Percentiles rank a stretch among this genome's conserved stretches.
Conservation (phyloP, 2,888 invertebrate species). For the Scaptomyza parva region DNA sequence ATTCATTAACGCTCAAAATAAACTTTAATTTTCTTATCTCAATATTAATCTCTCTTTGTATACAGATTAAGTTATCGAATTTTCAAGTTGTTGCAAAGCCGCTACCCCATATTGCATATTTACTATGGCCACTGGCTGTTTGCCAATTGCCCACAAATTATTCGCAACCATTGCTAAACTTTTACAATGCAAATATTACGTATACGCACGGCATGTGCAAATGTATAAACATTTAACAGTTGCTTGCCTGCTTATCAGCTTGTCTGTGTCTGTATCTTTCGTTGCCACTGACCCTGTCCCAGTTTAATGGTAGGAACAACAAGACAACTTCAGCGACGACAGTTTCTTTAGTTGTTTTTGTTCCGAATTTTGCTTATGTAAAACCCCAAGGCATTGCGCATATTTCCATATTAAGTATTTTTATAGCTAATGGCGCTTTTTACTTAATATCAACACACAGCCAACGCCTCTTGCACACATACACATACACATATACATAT, state of each 20-base stretch:
- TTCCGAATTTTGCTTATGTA: slow-evolving; percentile 45
- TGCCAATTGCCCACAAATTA: slow-evolving; percentile 5
- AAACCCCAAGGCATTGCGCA: slow-evolving; percentile 68
- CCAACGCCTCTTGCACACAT: slow-evolving; percentile 43
- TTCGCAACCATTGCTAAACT: slow-evolving; percentile 9
- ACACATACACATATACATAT: slow-evolving; percentile 16
- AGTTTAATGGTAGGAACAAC: slow-evolving; percentile 23
- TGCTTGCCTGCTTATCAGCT: slow-evolving; percentile 20
- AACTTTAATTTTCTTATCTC: no score
- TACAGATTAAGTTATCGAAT: not conserved
- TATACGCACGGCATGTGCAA: slow-evolving; percentile 57
- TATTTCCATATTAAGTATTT: slow-evolving; percentile 80
- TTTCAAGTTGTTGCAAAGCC: not conserved
- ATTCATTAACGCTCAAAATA: no score
- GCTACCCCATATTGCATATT: not conserved
- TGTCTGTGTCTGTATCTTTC: slow-evolving; percentile 23
- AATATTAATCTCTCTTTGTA: no score
- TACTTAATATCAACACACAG: slow-evolving; percentile 72
- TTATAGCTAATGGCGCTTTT: slow-evolving; percentile 80
- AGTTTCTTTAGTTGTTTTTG: slow-evolving; percentile 61
- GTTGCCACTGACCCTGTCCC: slow-evolving; percentile 44
- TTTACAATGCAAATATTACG: slow-evolving; percentile 37
- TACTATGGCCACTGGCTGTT: slow-evolving; percentile 22
- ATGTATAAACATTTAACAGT: slow-evolving; percentile 55
- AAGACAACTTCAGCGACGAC: slow-evolving; percentile 68